phyloP scores from a whole-genome alignment of 2,888 invertebrate species.

The Scaptomyza polygonia region DNA sequence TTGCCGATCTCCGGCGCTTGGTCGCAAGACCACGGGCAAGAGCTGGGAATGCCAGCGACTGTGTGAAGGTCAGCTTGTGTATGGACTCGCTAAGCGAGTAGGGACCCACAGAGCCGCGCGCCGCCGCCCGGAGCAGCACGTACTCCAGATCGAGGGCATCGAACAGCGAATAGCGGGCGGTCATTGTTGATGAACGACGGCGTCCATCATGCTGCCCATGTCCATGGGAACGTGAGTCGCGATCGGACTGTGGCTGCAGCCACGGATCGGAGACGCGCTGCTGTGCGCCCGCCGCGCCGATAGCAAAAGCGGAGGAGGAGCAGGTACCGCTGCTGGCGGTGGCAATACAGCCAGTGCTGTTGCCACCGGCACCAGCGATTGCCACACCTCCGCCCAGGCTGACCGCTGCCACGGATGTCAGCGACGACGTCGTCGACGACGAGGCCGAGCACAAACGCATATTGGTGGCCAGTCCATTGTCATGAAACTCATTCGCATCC shows the following conservation, averaged over 20 bases:
- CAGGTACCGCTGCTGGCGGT: constrained; percentile 83
- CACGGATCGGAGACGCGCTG: constrained; percentile 84
- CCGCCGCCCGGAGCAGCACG: constrained; percentile 88
- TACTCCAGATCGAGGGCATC: constrained; percentile 90
- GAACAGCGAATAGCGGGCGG: constrained; percentile 88
- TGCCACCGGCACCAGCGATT: constrained; percentile 50
- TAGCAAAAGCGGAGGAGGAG: constrained; percentile 85
- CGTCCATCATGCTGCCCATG: constrained; percentile 71
- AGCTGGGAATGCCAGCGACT: constrained; percentile 90
- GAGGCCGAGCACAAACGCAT: constrained; percentile 85
- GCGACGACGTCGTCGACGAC: constrained; percentile 87
- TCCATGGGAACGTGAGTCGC: constrained; percentile 82
- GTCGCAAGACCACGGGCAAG: constrained; percentile 88
- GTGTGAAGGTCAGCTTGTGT: constrained; percentile 90
- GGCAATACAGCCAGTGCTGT: constrained; percentile 84
- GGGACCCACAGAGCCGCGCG: constrained; percentile 89
- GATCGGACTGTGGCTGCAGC: constrained; percentile 84
- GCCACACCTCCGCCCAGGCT: constrained; percentile 81
- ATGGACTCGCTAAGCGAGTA: constrained; percentile 89
- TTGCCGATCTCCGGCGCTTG: constrained; percentile 86
- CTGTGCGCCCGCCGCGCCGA: constrained; percentile 84
- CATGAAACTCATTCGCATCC: constrained; percentile 85
- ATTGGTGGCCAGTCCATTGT: constrained; percentile 82
- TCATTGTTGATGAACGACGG: constrained; percentile 87
- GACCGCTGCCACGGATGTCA: constrained; percentile 85